A percentile compares a stretch with the other conserved stretches of the same genome.
phyloP scores from a whole-genome alignment of 2,888 invertebrate species.

The Stenotaenia linearis region DNA sequence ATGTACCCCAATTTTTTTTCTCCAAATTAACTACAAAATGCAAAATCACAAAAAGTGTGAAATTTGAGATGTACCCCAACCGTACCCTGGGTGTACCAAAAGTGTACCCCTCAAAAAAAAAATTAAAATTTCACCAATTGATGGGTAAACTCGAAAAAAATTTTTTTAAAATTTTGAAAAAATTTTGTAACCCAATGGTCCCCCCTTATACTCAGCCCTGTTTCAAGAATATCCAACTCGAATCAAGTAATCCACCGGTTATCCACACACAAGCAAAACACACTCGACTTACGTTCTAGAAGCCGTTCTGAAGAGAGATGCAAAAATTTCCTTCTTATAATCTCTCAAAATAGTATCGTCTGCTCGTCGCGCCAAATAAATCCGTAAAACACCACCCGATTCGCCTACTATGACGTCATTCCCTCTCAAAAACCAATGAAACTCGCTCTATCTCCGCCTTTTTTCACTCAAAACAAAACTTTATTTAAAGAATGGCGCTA shows the following conservation, averaged over 20 bases:
- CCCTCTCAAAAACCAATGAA: background rate
- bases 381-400: slow-evolving; percentile 35
- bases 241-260: background rate
- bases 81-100: too few species aligned
- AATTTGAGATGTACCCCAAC: too few species aligned
- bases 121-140: too few species aligned
- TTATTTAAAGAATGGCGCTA: background rate
- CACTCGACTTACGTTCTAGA: slow-evolving; percentile 79
- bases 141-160: too few species aligned
- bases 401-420: slow-evolving; percentile 30
- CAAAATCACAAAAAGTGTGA: too few species aligned
- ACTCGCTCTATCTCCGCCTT: background rate
- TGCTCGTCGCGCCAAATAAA: slow-evolving; percentile 34
- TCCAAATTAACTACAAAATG: too few species aligned
- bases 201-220: background rate
- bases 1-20: too few species aligned
- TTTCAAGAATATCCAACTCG: background rate
- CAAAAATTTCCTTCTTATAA: slow-evolving; percentile 37
- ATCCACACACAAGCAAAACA: background rate
- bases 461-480: background rate
- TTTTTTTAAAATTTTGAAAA: background rate
- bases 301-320: slow-evolving; percentile 71
- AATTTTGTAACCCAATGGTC: background rate
- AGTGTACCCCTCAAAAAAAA: too few species aligned
- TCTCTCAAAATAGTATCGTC: slow-evolving; percentile 38